Base-by-base conservation (phyloP, 2,113 vertebrate species). In the Passer domesticus region DNA sequence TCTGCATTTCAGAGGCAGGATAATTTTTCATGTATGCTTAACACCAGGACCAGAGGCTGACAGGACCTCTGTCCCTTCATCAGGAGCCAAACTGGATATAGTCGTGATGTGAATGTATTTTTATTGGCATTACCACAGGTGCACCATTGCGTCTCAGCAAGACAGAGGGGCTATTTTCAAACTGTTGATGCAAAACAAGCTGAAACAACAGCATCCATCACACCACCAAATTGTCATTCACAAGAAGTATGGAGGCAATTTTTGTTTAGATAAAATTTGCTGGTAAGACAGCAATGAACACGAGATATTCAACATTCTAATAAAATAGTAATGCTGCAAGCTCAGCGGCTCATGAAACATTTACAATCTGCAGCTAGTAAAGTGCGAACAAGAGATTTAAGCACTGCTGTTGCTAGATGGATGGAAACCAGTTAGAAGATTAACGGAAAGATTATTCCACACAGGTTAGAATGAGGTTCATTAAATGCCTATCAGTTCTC, bases 251-350 rank as follows among this genome's bases (percentile, higher is more conserved):
- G 88, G 88, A 95, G 64, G 81, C 91, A 96, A 86, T 94, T 95
- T 92, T 95, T 92, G 87, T 97, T 96, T 95, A 87, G 81, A 94
- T 88, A 86, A 94, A 97, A 97, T 96, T 97, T 96, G 83, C 93
- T 84, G 93, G 89, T 95, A 96, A 97, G 84, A 92, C 92, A 96
- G 95, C 94, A 95, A 85, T 92, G 96, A 97, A 96, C 92, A 94
- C 23, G 39, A 97, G 96, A 95, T 97, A 97, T 92, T 96, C 97
- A 92, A n/a, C 58, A 28, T 97, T 96, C 97, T 97, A 98, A 98
- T 98, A 98, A 98, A 98, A 98, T 97, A 97, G 96, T 98, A 97
- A 98, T 98, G 98, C 96, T 98, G 97, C 97, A 97, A 98, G 96
- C 97, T 98, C 98, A 98, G 98, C 90, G 50, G 76, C 97, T 97